Evolutionary conservation across 2,888 invertebrate species (phyloP), one percentile per base, ranked within the genome.

Genomic region (Tachystola acroxantha): DNA sequence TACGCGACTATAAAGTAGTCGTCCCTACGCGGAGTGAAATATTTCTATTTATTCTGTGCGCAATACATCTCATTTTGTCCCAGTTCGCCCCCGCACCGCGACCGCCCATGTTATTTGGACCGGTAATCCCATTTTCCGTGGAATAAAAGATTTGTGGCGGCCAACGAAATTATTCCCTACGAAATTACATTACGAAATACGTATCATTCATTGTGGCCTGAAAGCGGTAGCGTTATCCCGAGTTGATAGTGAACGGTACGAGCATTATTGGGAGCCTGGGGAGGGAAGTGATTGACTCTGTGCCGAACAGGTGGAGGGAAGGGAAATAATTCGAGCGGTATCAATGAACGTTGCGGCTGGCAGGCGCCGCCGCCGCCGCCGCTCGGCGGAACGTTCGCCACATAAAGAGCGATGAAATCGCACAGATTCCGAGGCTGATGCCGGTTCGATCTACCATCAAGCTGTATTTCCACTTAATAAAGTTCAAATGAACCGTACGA

Each of bases 391-490:
- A 28, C 22, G 19, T 41, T 36, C 13, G 16, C 29, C 16, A 36
- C 52, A 58, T 53, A 54, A 57, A 53, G 31, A 46, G 45, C 44
- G 47, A 55, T 50, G 43, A 46, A 52, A 48, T 52, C 45, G 38
- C 37, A 30, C 34, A 40, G 45, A 47, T 49, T 44, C 39, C 33
- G 29, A 42, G 35, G 38, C 35, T 48, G 52, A 61, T 56, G 45
- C 39, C 48, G 53, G 46, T 45, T 40, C 53, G 53, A 57, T 62
- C 59, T 57, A 46, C 52, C 53, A 53, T 46, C 62, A 57, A 61
- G 46, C 53, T 57, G 52, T 44, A 59, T 70, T 79, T 78, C 76
- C 77, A 72, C 72, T 60, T 67, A 70, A 79, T 79, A 77, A 72
- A 74, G 51, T 68, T 61, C 74, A 71, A 79, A 77, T 73, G 77